phyloP scores from a whole-genome alignment of 2,888 invertebrate species.

The Zhuqinia jingwanae region DNA sequence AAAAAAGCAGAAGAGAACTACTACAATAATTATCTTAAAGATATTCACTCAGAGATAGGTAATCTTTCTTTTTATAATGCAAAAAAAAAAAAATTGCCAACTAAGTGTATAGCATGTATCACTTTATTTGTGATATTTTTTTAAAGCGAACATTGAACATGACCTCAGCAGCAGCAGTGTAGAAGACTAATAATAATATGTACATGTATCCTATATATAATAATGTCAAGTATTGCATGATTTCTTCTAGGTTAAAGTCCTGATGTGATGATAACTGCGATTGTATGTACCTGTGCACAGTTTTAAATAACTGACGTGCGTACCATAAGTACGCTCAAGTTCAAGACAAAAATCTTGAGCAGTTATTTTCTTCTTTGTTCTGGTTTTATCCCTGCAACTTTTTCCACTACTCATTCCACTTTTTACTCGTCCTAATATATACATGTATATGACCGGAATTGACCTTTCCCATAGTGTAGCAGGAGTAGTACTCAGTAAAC shows the following conservation, averaged over 20 bases:
- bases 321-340: too few relatives aligned
- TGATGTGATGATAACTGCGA: slow-evolving; percentile 6
- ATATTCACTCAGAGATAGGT: too few relatives aligned
- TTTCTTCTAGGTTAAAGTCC: not conserved
- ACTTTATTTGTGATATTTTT: too few relatives aligned
- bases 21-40: too few relatives aligned
- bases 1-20: too few relatives aligned
- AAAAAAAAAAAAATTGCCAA: too few relatives aligned
- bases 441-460: slow-evolving; percentile 64
- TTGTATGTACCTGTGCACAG: slow-evolving; percentile 55
- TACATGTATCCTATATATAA: slow-evolving; percentile 38
- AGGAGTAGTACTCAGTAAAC: too few relatives aligned
- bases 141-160: slow-evolving; percentile 53
- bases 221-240: slow-evolving; percentile 45
- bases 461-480: slow-evolving; percentile 71
- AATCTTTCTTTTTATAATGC: slow-evolving; percentile 5
- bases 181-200: too few relatives aligned
- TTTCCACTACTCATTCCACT: slow-evolving; percentile 27
- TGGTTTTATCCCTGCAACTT: slow-evolving; percentile 63
- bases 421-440: too few relatives aligned
- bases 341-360: not conserved
- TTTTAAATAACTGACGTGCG: slow-evolving; percentile 23
- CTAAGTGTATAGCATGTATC: too few relatives aligned
- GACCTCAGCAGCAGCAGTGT: slow-evolving; percentile 63
- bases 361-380: slow-evolving; percentile 42